Conservation (phyloP, 2,113 vertebrate species). For the Muscicapa adusta region DNA sequence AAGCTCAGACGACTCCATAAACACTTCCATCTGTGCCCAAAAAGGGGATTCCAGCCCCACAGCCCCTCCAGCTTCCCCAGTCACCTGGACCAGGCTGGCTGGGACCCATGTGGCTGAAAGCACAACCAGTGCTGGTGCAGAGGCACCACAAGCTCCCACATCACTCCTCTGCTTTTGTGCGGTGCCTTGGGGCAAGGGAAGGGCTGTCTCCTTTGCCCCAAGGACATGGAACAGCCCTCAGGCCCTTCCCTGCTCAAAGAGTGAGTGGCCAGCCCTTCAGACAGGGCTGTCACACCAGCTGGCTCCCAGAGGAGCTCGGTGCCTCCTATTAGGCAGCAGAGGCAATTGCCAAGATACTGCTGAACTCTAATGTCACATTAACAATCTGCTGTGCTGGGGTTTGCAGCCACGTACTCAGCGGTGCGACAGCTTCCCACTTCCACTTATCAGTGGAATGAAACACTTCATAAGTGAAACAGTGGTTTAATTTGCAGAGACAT, state of each 20-base stretch:
- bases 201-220: background rate
- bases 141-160: background rate
- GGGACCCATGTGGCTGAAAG: background rate
- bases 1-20: background rate
- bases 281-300: background rate
- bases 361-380: constrained; percentile 4
- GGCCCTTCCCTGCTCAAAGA: background rate
- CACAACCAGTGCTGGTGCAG: background rate
- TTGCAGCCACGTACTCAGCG: background rate
- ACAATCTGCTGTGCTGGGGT: background rate
- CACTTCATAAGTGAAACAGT: background rate
- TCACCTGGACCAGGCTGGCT: background rate
- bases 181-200: background rate
- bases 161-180: background rate
- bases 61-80: background rate
- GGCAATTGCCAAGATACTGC: background rate
- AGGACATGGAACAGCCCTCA: background rate
- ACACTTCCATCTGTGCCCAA: background rate
- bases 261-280: background rate
- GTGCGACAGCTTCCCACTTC: background rate
- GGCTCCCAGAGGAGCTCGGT: background rate
- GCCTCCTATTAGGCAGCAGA: background rate
- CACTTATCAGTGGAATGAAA: background rate
- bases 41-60: background rate
- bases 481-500: background rate